Evolutionary conservation across 2,888 invertebrate genomes (phyloP).

Genomic region (Diarsia brunnea): DNA sequence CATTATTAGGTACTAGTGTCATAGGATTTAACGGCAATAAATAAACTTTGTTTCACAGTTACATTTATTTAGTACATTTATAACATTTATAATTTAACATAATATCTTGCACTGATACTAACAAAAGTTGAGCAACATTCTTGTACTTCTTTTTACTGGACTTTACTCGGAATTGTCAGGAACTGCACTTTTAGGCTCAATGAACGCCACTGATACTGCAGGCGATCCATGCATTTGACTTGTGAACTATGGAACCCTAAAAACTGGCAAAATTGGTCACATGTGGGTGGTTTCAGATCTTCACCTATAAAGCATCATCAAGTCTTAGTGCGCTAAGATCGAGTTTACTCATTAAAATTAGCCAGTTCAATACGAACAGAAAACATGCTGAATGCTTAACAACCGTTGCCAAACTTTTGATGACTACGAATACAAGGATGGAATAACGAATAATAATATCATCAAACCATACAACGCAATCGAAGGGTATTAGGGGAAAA

Average conservation of each 20-base stretch:
- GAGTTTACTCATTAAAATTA: background rate
- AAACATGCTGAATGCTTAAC: background rate
- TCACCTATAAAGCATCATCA: background rate
- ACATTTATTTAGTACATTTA: background rate
- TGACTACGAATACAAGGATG: background rate
- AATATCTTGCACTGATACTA: background rate
- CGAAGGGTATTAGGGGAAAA: too few species aligned
- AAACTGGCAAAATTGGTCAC: background rate
- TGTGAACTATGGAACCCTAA: background rate
- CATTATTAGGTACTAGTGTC: background rate
- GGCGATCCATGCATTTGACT: background rate
- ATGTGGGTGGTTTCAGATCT: background rate
- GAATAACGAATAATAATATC: too few species aligned
- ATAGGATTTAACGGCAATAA: background rate
- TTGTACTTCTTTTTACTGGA: too few species aligned
- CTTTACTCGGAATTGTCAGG: background rate
- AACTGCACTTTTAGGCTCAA: background rate
- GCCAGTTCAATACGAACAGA: background rate
- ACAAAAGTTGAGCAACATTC: background rate
- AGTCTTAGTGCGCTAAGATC: background rate
- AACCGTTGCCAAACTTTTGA: background rate
- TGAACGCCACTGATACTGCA: background rate
- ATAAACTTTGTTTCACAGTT: background rate
- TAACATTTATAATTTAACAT: background rate
- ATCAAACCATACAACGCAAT: too few species aligned